Evolutionary conservation across 2,113 vertebrate species (phyloP), one percentile per base, ranked within the genome.

Genomic region (Odocoileus virginianus): DNA sequence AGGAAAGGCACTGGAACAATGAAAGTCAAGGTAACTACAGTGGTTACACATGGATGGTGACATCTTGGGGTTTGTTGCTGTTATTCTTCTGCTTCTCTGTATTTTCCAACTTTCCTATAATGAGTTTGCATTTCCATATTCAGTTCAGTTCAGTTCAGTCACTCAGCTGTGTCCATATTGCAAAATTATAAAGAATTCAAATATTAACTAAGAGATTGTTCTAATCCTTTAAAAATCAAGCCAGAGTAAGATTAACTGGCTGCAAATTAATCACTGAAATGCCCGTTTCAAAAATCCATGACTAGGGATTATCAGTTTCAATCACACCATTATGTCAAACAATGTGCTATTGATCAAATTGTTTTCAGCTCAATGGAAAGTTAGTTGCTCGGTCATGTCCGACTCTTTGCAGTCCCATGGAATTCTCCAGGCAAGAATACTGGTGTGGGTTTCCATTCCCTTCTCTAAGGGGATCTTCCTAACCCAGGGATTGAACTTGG

Each of bases 51-150:
- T 3, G 25, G 12, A 19, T 27, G 15, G 15, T n/a, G 50, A 40
- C 74, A 33, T n/a, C 13, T 30, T 60, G 21, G 3, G 7, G 6
- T 15, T n/a, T 52, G 33, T 79, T 83, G 1, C 76, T 89, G 1
- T 61, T 94, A 2, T 90, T 79, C n/a, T 95, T 95, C 60, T 82
- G 43, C 12, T 89, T 30, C 23, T 67, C 40, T 82, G 23, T 43
- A 71, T 91, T 95, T 91, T 95, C 36, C 86, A 94, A 83, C 16
- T 54, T 93, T 86, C 85, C 57, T 84, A 28, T 30, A 76, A 67
- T 71, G 19, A 33, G 14, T 76, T 92, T 90, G 12, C 6, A 81
- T 60, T 87, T 96, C 67, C 67, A 74, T 74, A 74, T 81, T 76
- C 47, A 50, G 47, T 50, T 50, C 12, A 50, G 47, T 50, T 50